Evolutionary conservation across 2,113 vertebrate genomes (phyloP), one percentile per base, ranked within the genome.

Genomic region (Peromyscus polionotus): DNA sequence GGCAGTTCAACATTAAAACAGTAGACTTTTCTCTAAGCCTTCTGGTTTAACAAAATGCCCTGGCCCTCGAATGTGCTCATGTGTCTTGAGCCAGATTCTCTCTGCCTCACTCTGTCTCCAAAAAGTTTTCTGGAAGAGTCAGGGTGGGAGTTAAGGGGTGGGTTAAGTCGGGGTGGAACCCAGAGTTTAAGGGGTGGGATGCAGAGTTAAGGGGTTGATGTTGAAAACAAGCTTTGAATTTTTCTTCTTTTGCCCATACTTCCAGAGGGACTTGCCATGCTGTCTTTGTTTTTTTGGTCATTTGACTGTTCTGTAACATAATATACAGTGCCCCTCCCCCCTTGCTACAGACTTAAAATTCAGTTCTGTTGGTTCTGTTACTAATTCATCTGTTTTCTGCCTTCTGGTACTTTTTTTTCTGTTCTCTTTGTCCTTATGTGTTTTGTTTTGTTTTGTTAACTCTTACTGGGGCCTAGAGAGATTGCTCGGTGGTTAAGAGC

Each of bases 11-110:
- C 22, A 22, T 59, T 95, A 26, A 68, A 51, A 85, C 51, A 77
- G 63, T 48, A 72, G 84, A 95, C 39, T 39, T 86, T 93, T 61
- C 73, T 42, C 72, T 75, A 90, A 86, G 79, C 45, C 33, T 68
- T 14, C 7, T 76, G 31, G 73, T 75, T 86, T 22, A 75, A 72
- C 16, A 90, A 87, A 51, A 87, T 20, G 13, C 59, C 51, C 65
- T 91, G 57, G 54, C 33, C 39, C 80, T 90, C 39, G 33, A 28
- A 45, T 72, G 67, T 83, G 20, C 28, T 36, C 59, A 20, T 87
- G 9, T 88, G 73, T 48, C 51, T 68, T 61, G 10, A 51, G 86
- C 65, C 75, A 92, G 59, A 67, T 39, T 85, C 13, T 51, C 13
- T 83, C 68, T 93, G 51, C 24, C 73, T 76, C 8, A 20, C 19